Conservation (phyloP, 2,113 vertebrate genomes). For the Typhlomys cinereus region DNA sequence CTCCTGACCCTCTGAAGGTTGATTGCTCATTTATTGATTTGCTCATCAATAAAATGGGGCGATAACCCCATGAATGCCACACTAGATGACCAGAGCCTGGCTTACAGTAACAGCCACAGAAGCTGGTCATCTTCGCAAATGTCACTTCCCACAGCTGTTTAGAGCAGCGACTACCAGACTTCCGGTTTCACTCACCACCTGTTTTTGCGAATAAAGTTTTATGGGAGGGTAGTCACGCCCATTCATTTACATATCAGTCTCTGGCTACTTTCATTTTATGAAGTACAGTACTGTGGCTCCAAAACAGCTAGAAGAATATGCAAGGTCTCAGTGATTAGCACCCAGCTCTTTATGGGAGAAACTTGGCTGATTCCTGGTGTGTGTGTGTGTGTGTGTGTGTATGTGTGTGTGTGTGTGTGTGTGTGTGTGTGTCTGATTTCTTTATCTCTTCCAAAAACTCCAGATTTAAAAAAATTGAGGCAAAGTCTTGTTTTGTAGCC, state of each 20-base stretch:
- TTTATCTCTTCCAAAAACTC: constrained; percentile 19
- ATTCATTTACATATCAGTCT: background rate
- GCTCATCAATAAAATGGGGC: background rate
- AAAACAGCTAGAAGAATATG: background rate
- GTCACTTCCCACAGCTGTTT: background rate
- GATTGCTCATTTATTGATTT: too few species aligned
- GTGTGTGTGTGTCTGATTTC: too few species aligned
- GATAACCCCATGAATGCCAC: background rate
- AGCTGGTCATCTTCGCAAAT: background rate
- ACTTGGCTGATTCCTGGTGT: background rate
- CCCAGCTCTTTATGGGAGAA: background rate
- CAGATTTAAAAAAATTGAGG: background rate
- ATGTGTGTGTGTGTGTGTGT: too few species aligned
- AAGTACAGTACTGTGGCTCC: background rate
- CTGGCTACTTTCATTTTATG: background rate
- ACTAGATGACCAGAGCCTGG: background rate
- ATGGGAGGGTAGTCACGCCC: background rate
- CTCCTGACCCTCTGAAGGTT: background rate
- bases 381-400: too few species aligned
- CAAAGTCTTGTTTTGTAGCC: background rate
- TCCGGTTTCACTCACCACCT: background rate
- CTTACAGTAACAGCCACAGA: background rate
- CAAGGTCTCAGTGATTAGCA: background rate
- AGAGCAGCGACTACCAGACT: background rate
- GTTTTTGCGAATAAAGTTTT: background rate